Evolutionary conservation across 2,888 invertebrate genomes (phyloP).

Genomic region (Scrobipalpa costella): DNA sequence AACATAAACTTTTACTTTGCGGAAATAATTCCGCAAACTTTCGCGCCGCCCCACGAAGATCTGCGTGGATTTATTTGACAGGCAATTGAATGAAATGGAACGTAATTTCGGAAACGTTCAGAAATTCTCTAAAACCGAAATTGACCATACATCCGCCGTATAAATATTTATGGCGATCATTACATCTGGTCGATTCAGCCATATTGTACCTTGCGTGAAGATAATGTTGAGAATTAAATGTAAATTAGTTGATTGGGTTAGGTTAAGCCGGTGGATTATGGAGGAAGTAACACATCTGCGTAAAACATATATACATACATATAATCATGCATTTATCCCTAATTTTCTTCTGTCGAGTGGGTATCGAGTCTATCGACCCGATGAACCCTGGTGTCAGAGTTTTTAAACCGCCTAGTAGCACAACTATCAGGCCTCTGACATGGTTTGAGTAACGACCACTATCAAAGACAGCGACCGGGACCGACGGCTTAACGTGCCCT

Average conservation of each 20-base stretch:
- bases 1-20: neutral
- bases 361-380: no score
- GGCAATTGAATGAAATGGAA: conserved; percentile 17
- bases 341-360: no score
- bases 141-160: neutral
- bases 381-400: no score
- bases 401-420: no score
- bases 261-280: neutral
- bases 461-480: no score
- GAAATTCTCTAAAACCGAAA: conserved; percentile 3
- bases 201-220: conserved; percentile 4
- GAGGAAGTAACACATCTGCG: neutral
- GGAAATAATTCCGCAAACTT: neutral
- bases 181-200: conserved; percentile 4
- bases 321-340: no score
- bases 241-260: neutral
- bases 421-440: no score
- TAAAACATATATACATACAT: no score
- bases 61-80: conserved; percentile 19
- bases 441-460: no score
- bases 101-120: conserved; percentile 13
- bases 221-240: neutral
- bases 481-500: no score
- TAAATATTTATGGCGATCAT: neutral
- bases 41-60: neutral